These are phyloP conservation scores for Orthonevra nobilis DNA, from an alignment of 2,888 invertebrate genomes.

Conservation along the genomic window DNA sequence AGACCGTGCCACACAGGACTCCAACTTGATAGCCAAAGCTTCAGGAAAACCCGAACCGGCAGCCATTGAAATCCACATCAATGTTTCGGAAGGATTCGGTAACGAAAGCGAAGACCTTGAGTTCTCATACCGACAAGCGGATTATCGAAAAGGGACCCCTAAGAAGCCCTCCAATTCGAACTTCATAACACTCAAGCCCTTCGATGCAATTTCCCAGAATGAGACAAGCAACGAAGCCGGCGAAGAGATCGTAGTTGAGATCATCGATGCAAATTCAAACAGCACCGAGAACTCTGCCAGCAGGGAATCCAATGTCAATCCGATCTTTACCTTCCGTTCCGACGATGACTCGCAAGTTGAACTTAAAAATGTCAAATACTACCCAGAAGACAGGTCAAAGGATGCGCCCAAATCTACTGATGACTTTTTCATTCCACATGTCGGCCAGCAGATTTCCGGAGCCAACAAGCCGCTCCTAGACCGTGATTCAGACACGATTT, in stretches of 20 bases:
- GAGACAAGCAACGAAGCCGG: conserved; percentile 72
- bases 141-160: conserved; percentile 52
- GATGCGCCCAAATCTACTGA: conserved; percentile 72
- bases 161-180: conserved; percentile 46
- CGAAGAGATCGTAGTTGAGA: conserved; percentile 79
- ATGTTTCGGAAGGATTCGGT: conserved; percentile 78
- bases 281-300: conserved; percentile 73
- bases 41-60: conserved; percentile 77
- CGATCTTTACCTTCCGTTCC: conserved; percentile 74
- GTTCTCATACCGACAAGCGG: conserved; percentile 77
- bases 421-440: conserved; percentile 77
- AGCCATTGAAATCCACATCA: conserved; percentile 79
- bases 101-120: conserved; percentile 78
- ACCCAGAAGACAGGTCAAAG: conserved; percentile 71
- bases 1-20: conserved; percentile 77
- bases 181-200: conserved; percentile 51
- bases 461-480: conserved; percentile 75
- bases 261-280: conserved; percentile 75
- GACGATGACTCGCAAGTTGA: conserved; percentile 68
- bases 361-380: conserved; percentile 71
- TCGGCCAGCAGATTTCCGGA: conserved; percentile 73
- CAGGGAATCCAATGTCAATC: conserved; percentile 73
- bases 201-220: conserved; percentile 34
- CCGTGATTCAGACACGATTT: conserved; percentile 80
- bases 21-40: conserved; percentile 64